phyloP scores from a whole-genome alignment of 2,797 vertebrate species.

The Sebastolobus altivelis region DNA sequence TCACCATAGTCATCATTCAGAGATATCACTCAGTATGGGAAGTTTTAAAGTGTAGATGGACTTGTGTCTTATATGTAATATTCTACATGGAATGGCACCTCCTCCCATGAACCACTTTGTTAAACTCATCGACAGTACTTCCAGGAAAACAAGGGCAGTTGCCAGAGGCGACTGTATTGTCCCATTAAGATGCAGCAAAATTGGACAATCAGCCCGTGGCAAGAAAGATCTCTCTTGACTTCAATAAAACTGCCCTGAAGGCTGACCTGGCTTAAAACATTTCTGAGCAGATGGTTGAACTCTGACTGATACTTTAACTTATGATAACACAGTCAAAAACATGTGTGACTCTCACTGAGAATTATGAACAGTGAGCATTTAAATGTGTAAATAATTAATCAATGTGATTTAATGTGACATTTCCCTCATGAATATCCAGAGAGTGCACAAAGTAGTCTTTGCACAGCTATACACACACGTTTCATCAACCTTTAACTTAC shows the following conservation, averaged over 20 bases:
- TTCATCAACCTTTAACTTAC: neutral
- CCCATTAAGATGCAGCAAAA: too few species aligned
- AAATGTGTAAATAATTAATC: neutral
- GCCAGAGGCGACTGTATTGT: neutral
- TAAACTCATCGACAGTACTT: neutral
- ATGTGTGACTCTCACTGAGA: neutral
- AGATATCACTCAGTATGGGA: neutral
- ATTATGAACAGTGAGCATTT: neutral
- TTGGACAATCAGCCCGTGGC: too few species aligned
- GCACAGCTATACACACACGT: neutral
- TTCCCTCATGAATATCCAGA: neutral
- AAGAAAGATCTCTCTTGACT: too few species aligned
- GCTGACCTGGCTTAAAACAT: neutral
- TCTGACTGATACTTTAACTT: neutral
- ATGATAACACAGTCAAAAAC: neutral
- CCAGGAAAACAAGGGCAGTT: neutral
- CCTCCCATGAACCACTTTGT: neutral
- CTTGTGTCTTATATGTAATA: too few species aligned
- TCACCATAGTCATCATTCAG: too few species aligned
- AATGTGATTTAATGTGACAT: conserved; percentile 7
- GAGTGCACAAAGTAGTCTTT: neutral
- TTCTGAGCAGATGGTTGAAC: neutral
- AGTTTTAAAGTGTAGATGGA: neutral
- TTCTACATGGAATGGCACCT: too few species aligned
- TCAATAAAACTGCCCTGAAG: neutral